phyloP scores from a whole-genome alignment of 2,888 invertebrate species.

The Trissonchulus sp. region DNA sequence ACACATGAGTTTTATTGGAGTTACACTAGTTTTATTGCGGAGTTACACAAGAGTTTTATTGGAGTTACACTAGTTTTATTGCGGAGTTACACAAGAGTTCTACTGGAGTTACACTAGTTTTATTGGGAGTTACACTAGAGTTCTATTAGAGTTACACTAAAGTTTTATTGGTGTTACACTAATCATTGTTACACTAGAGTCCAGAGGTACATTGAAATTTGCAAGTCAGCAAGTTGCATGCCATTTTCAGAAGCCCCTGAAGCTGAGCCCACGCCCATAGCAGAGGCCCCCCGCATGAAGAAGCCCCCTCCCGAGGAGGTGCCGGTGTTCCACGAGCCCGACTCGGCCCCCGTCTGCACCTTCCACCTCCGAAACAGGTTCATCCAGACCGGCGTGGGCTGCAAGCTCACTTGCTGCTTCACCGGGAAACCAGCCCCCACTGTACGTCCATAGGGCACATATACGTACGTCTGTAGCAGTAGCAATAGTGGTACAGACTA shows the following conservation, averaged over 20 bases:
- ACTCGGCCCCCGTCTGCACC: slow-evolving; percentile 89
- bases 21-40: no score
- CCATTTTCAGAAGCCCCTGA: background rate
- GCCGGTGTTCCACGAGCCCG: slow-evolving; percentile 85
- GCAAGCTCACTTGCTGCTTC: slow-evolving; percentile 93
- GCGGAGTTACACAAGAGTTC: no score
- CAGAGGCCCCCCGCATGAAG: background rate
- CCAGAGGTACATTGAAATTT: background rate
- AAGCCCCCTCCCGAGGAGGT: slow-evolving; percentile 52
- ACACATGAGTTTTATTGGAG: no score
- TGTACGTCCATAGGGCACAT: background rate
- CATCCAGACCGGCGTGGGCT: slow-evolving; percentile 84
- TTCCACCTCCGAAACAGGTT: slow-evolving; percentile 97
- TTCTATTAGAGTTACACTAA: no score
- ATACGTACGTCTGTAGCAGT: background rate
- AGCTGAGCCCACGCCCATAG: background rate
- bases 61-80: no score
- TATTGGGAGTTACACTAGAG: no score
- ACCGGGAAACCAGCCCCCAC: slow-evolving; percentile 61
- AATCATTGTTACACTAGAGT: background rate
- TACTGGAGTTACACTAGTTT: no score
- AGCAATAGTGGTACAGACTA: background rate
- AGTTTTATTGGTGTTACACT: no score
- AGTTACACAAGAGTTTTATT: no score
- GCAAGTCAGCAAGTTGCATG: background rate